phyloP scores from a whole-genome alignment of 2,888 invertebrate genomes.

The Drosophila barbarae region DNA sequence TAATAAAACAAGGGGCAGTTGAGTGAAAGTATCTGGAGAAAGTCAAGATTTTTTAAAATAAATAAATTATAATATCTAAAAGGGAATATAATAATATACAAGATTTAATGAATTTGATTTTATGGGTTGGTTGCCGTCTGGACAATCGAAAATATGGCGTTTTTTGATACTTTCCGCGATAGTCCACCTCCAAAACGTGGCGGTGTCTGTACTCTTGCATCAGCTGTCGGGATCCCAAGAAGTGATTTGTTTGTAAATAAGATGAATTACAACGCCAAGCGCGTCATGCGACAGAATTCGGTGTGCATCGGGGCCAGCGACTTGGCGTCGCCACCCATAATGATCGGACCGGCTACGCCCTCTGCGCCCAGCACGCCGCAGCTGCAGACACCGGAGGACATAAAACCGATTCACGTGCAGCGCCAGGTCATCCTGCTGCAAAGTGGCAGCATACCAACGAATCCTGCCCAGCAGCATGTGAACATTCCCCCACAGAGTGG shows the following conservation, averaged over 20 bases:
- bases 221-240: conserved; percentile 5
- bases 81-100: too few relatives aligned
- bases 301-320: conserved; percentile 51
- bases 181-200: not conserved
- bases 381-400: conserved; percentile 45
- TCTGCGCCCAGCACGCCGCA: conserved; percentile 55
- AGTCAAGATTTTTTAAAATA: not conserved
- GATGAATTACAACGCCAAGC: conserved; percentile 72
- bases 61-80: not conserved
- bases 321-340: conserved; percentile 45
- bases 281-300: conserved; percentile 70
- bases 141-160: not conserved
- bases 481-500: conserved; percentile 7
- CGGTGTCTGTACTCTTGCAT: not conserved
- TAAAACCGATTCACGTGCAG: conserved; percentile 61
- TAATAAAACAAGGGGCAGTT: not conserved
- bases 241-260: conserved; percentile 22
- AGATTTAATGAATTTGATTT: not conserved
- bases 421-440: conserved; percentile 62
- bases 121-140: not conserved
- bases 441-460: conserved; percentile 43
- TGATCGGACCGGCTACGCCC: conserved; percentile 45
- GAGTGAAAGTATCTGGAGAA: too few relatives aligned
- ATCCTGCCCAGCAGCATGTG: conserved; percentile 40
- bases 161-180: not conserved